Base-by-base conservation (phyloP, 2,888 invertebrate species). In the Acanthosoma haemorrhoidale region DNA sequence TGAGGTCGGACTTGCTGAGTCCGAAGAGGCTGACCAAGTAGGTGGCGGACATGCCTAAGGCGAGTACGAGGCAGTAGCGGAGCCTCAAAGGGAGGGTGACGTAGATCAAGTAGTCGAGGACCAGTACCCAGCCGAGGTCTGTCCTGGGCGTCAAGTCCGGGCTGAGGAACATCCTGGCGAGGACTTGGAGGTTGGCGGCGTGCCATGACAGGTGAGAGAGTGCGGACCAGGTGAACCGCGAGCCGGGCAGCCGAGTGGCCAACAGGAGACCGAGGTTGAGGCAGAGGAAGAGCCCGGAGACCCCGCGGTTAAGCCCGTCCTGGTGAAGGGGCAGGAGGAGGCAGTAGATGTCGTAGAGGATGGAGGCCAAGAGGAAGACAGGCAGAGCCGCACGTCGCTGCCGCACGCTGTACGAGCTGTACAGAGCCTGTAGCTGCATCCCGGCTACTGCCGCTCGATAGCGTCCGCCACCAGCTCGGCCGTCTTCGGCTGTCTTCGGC, bases 71-170 rank as follows among this genome's bases (percentile, higher is more conserved):
- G 76, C 87, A 86, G 73, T 85, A 85, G 51, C 86, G 81, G 41
- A 90, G 79, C 68, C 88, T 83, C 70, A 91, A 80, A 0, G 91
- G 91, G 75, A 91, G 80, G 15, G 89, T 87, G 69, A 89, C 88
- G 79, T 88, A 90, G 61, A 89, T 84, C 61, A 90, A 81, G 78
- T 89, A 91, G 76, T 88, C 86, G 76, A 89, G 80, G 61, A 91
- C 81, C 71, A 91, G 81, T 29, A 87, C 84, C 90, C 90, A 90
- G 32, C 88, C 88, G 16, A 90, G 82, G 69, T 85, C 84, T 77
- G 89, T 87, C 72, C 88, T 83, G 21, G 85, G 84, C 51, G 84
- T 84, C 74, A 84, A 83, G 75, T 83, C 83, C 79, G 82, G 79
- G 77, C 87, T 86, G 72, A 87, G 80, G 77, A 87, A 85, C 74